Evolutionary conservation across 2,888 invertebrate genomes (phyloP), one percentile per base, ranked within the genome.

Genomic region (Sinelater perroti): DNA sequence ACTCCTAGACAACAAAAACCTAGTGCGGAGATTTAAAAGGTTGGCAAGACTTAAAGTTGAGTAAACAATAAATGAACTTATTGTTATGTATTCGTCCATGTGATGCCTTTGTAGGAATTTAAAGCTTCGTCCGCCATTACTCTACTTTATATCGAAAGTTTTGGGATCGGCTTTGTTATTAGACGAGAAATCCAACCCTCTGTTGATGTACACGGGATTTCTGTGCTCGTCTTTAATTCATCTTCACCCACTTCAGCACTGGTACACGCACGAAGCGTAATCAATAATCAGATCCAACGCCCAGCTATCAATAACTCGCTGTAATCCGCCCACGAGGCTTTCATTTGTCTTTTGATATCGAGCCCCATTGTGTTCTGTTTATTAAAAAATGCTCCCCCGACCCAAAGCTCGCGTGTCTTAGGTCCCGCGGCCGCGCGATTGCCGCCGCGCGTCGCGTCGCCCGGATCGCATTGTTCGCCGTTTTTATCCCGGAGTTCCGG

Each of bases 301-400:
- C 73, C 72, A 73, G 68, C 71, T 72, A 74, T 75, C 72, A 71
- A 71, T 71, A 73, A 70, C 70, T 70, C 70, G 60, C 60, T 63
- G 67, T 64, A 68, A 63, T 62, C 69, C 73, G 71, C 72, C 73
- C 72, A 73, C 72, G 64, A 67, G 62, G 70, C 71, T 70, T 73
- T 74, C 71, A 72, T 74, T 73, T 73, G 72, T 72, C 73, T 72
- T 72, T 65, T 67, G 68, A 71, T 72, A 71, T 69, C 70, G 68
- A 66, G 69, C 62, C 66, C 72, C 71, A 73, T 74, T 73, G 75
- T 74, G 70, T 73, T 67, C 60, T 65, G 66, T 69, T 69, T 67
- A 67, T 69, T 69, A 69, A 69, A 69, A 67, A 66, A 65, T 59
- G 54, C 62, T 69, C 69, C 72, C 70, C 71, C 71, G 72, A 72